Conservation (phyloP, 2,888 invertebrate genomes). For the Dryobotodes eremita region DNA sequence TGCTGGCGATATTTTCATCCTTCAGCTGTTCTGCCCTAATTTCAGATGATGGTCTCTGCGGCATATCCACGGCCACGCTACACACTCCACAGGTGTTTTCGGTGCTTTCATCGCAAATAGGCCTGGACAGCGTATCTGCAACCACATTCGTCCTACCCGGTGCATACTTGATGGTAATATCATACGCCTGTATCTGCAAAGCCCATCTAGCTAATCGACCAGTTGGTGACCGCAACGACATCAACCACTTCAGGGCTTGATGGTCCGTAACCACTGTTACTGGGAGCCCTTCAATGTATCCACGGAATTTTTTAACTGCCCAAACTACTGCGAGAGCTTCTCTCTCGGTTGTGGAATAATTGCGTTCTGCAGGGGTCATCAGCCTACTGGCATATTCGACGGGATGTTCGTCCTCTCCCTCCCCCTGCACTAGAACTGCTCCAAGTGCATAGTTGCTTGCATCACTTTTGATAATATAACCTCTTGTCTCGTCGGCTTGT, state of each 20-base stretch:
- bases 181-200: conserved; percentile 47
- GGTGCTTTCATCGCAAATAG: not conserved
- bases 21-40: conserved; percentile 18
- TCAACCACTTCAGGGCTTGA: conserved; percentile 29
- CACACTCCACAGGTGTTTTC: conserved; percentile 14
- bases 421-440: no score
- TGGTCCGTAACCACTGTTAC: conserved; percentile 26
- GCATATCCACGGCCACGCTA: conserved; percentile 16
- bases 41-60: conserved; percentile 13
- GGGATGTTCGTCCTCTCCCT: no score
- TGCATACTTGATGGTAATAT: conserved; percentile 10
- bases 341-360: no score
- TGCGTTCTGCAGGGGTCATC: no score
- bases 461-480: no score
- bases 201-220: conserved; percentile 35
- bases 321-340: no score
- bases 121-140: not conserved
- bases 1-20: not conserved
- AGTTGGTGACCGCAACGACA: conserved; percentile 13
- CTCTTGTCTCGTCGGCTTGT: no score
- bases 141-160: conserved; percentile 3
- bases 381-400: no score
- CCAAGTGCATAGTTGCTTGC: no score
- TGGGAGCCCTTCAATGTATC: conserved; percentile 31
- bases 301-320: no score